These are phyloP conservation scores for Triplophysa siluroides DNA, from an alignment of 2,113 vertebrate species.

Conservation along the genomic window DNA sequence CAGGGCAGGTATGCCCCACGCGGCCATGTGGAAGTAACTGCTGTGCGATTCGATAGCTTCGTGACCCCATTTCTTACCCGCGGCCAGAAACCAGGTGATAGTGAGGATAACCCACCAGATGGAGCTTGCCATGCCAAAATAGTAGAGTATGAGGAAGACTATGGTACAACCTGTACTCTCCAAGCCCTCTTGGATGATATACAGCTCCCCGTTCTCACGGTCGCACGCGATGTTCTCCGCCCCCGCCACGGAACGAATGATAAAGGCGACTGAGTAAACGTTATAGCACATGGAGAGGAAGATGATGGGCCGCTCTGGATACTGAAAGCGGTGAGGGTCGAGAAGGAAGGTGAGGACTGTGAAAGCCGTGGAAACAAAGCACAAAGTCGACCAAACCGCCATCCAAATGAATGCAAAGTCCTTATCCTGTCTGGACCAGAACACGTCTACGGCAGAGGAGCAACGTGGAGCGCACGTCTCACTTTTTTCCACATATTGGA, in stretches of 20 bases:
- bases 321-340: conserved; percentile 95
- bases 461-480: conserved; percentile 89
- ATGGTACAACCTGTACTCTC: conserved; percentile 96
- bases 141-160: conserved; percentile 96
- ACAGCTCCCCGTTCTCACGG: conserved; percentile 87
- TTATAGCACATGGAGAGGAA: conserved; percentile 99
- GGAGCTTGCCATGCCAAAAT: conserved; percentile 97
- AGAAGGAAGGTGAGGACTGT: conserved; percentile 96
- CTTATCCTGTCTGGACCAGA: conserved; percentile 93
- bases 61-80: conserved; percentile 97
- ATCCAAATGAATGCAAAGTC: conserved; percentile 98
- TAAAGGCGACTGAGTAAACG: conserved; percentile 93
- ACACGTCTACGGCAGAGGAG: conserved; percentile 88
- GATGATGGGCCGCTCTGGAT: conserved; percentile 96
- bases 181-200: conserved; percentile 94
- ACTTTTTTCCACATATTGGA: conserved; percentile 93
- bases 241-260: conserved; percentile 91
- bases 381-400: conserved; percentile 93
- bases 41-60: conserved; percentile 97
- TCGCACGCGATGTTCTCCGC: conserved; percentile 94
- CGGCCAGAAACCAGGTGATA: conserved; percentile 96
- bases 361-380: conserved; percentile 95
- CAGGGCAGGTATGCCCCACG: conserved; percentile 94
- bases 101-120: conserved; percentile 98
- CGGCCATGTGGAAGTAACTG: conserved; percentile 97